These are phyloP conservation scores for Spilosoma lubricipeda DNA, from an alignment of 2,888 invertebrate genomes.

Conservation along the genomic window DNA sequence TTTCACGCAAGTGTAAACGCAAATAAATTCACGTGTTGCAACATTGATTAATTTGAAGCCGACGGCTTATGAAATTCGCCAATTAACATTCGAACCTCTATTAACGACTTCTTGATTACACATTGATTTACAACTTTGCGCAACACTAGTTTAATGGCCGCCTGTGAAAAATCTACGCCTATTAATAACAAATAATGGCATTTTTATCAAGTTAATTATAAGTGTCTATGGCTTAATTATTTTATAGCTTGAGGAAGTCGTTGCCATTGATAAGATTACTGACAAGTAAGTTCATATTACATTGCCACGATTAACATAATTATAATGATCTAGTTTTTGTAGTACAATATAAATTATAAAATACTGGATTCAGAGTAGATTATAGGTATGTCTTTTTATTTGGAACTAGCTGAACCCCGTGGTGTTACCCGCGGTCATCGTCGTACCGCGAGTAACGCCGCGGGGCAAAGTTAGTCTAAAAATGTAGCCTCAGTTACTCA, in stretches of 20 bases:
- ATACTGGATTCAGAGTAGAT: background rate
- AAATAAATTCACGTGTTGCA: constrained; percentile 47
- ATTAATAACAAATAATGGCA: constrained; percentile 38
- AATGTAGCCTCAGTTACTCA: too few species aligned
- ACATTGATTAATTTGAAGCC: constrained; percentile 57
- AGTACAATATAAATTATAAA: constrained; percentile 1
- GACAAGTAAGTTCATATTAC: background rate
- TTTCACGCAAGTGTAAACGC: constrained; percentile 31
- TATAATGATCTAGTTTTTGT: background rate
- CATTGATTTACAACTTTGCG: constrained; percentile 45
- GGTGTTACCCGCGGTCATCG: too few species aligned
- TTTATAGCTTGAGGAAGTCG: constrained; percentile 14
- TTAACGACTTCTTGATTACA: constrained; percentile 61
- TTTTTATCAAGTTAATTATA: constrained; percentile 38
- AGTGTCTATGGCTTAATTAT: constrained; percentile 35
- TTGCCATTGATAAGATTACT: background rate
- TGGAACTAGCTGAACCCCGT: too few species aligned
- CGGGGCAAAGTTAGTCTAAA: too few species aligned
- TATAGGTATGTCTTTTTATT: too few species aligned
- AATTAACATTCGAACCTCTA: constrained; percentile 66
- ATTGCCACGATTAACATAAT: background rate
- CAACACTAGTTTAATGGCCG: constrained; percentile 52
- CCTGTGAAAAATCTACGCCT: constrained; percentile 44
- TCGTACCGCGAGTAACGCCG: too few species aligned
- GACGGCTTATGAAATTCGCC: constrained; percentile 63